A percentile compares a stretch with the other conserved stretches of the same genome.
phyloP scores from a whole-genome alignment of 2,113 vertebrate species.

The Propithecus coquereli region DNA sequence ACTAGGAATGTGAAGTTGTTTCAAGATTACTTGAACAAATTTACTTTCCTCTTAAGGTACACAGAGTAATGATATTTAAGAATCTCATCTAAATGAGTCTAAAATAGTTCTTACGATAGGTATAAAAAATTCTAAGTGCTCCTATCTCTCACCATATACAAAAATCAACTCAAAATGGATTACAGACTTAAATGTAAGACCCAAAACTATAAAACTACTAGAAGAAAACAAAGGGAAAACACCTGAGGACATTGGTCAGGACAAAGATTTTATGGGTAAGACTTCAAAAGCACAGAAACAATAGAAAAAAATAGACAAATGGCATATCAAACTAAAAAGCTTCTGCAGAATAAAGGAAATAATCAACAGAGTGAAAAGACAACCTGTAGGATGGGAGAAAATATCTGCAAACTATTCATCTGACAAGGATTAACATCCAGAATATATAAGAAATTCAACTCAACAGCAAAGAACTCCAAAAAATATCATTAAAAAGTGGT shows the following conservation, averaged over 20 bases:
- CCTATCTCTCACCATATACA: neutral
- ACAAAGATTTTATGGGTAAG: neutral
- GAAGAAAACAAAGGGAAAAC: neutral
- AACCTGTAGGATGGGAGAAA: neutral
- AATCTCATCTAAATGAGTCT: neutral
- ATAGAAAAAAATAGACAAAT: neutral
- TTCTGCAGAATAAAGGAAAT: neutral
- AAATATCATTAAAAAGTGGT: neutral
- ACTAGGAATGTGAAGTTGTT: constrained; percentile 8
- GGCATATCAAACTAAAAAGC: neutral
- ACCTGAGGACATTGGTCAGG: neutral
- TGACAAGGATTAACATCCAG: neutral
- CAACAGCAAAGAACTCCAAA: neutral
- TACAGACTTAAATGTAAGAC: neutral
- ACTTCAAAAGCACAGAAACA: neutral
- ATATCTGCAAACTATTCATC: neutral
- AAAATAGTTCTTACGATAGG: neutral
- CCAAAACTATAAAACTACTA: neutral
- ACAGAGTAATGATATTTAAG: constrained; percentile 2
- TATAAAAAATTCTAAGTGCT: neutral
- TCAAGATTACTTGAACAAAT: neutral
- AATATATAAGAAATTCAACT: neutral
- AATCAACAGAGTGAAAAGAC: neutral
- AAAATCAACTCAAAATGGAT: neutral
- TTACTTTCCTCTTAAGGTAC: neutral